phyloP scores from a whole-genome alignment of 2,113 vertebrate species.

The Tachycineta bicolor region DNA sequence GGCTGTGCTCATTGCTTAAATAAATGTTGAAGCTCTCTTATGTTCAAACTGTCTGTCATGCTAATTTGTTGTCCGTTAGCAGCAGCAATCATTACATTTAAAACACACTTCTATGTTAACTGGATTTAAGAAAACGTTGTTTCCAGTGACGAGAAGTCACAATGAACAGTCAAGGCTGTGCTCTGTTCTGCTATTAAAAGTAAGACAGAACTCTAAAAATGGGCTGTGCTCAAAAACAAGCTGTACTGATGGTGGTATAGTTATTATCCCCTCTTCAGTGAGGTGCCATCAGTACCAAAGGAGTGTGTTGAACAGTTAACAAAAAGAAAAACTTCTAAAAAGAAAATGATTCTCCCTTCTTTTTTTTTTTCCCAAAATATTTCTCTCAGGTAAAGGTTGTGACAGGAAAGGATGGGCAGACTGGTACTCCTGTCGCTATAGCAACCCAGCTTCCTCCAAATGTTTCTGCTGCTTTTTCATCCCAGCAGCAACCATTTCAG shows the following conservation, averaged over 20 bases:
- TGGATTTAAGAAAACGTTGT: not conserved
- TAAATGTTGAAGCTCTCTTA: conserved; percentile 70
- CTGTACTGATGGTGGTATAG: not conserved
- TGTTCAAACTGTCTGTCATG: conserved; percentile 74
- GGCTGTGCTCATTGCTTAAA: conserved; percentile 74
- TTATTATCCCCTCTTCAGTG: conserved; percentile 63
- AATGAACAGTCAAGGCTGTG: not conserved
- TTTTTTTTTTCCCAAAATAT: conserved; percentile 71
- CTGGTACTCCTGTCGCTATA: conserved; percentile 95
- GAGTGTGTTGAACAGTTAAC: conserved; percentile 21
- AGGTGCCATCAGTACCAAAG: conserved; percentile 34
- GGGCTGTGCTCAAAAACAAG: not conserved
- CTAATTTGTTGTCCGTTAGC: conserved; percentile 66
- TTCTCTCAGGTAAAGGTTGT: conserved; percentile 92
- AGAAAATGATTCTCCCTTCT: conserved; percentile 73
- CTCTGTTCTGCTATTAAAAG: conserved; percentile 9
- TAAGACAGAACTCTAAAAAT: conserved; percentile 21
- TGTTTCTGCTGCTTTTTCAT: conserved; percentile 94
- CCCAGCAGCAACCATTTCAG: conserved; percentile 90
- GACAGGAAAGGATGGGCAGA: conserved; percentile 96
- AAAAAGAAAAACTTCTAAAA: conserved; percentile 37
- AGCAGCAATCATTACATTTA: conserved; percentile 42
- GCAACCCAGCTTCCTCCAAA: conserved; percentile 95
- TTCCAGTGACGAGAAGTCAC: not conserved
- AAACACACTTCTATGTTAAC: not conserved